Evolutionary conservation across 2,113 vertebrate species (phyloP).

Genomic region (Callipepla californica): DNA sequence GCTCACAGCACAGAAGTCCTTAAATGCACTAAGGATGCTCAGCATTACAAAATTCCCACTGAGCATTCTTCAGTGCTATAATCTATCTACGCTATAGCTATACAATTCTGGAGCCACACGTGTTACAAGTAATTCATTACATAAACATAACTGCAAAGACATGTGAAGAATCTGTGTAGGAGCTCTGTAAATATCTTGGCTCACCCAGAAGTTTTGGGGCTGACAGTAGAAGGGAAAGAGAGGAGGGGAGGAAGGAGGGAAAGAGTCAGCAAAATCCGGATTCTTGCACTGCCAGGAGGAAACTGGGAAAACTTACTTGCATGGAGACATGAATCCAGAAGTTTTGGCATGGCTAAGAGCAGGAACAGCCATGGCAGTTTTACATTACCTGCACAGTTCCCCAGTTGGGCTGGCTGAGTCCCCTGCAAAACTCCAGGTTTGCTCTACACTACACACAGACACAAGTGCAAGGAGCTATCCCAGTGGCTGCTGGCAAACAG

Average conservation of each 20-base stretch:
- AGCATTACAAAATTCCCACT: conserved; percentile 41
- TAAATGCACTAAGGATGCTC: conserved; percentile 33
- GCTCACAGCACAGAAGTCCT: conserved; percentile 31
- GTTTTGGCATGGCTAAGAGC: not conserved
- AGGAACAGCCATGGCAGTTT: not conserved
- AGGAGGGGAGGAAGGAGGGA: rapidly evolving
- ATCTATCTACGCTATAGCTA: not conserved
- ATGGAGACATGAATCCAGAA: not conserved
- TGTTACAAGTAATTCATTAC: conserved; percentile 48
- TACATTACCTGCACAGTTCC: not conserved
- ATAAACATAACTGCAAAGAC: conserved; percentile 28
- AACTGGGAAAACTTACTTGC: not conserved
- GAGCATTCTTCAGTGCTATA: not conserved
- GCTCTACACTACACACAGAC: rapidly evolving
- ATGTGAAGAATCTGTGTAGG: conserved; percentile 46
- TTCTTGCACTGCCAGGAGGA: not conserved
- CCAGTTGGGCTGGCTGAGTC: not conserved
- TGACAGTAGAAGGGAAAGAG: not conserved
- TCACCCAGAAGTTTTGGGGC: not conserved
- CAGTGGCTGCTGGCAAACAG: not conserved
- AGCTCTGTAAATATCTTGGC: conserved; percentile 39
- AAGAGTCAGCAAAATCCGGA: not conserved
- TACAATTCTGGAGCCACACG: not conserved
- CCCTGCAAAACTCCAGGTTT: not conserved
- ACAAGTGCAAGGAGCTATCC: rapidly evolving